phyloP scores from a whole-genome alignment of 1,140 invertebrate genomes.

The Lethrus apterus region DNA sequence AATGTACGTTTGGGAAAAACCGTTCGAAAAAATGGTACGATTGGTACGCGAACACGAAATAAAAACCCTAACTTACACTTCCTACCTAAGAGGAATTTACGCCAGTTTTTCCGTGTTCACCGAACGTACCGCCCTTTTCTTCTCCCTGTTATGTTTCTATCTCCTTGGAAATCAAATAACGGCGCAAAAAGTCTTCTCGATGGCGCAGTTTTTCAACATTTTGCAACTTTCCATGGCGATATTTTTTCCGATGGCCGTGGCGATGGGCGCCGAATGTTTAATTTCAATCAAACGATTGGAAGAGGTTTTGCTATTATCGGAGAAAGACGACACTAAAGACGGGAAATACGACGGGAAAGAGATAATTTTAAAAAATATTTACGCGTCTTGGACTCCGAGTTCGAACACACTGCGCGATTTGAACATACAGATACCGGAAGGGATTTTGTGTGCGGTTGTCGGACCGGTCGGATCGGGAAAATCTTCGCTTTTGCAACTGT shows the following conservation, averaged over 20 bases:
- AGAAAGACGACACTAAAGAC: slow-evolving; percentile 41
- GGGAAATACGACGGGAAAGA: slow-evolving; percentile 6
- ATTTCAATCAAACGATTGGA: slow-evolving; percentile 62
- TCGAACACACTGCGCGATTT: slow-evolving; percentile 1
- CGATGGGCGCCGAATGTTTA: slow-evolving; percentile 54
- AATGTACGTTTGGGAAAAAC: slow-evolving; percentile 66
- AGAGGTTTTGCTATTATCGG: slow-evolving; percentile 53
- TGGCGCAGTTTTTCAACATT: slow-evolving; percentile 64
- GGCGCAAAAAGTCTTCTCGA: slow-evolving; percentile 61
- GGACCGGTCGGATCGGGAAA: slow-evolving; percentile 50
- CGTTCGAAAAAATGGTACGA: slow-evolving; percentile 46
- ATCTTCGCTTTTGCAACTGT: slow-evolving; percentile 66
- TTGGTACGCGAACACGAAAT: slow-evolving; percentile 51
- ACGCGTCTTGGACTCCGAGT: slow-evolving; percentile 50
- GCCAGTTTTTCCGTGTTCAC: slow-evolving; percentile 66
- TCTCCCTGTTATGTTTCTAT: slow-evolving; percentile 63
- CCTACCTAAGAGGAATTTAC: slow-evolving; percentile 54
- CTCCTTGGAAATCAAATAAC: slow-evolving; percentile 58
- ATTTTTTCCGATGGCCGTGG: slow-evolving; percentile 65
- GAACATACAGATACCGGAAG: not conserved
- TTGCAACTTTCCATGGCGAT: slow-evolving; percentile 56
- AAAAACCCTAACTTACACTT: slow-evolving; percentile 55
- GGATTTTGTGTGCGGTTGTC: slow-evolving; percentile 57
- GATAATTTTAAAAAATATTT: slow-evolving; percentile 45
- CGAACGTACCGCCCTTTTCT: slow-evolving; percentile 64